Base-by-base conservation (phyloP, 1,140 invertebrate genomes). In the Coptotermes formosanus region DNA sequence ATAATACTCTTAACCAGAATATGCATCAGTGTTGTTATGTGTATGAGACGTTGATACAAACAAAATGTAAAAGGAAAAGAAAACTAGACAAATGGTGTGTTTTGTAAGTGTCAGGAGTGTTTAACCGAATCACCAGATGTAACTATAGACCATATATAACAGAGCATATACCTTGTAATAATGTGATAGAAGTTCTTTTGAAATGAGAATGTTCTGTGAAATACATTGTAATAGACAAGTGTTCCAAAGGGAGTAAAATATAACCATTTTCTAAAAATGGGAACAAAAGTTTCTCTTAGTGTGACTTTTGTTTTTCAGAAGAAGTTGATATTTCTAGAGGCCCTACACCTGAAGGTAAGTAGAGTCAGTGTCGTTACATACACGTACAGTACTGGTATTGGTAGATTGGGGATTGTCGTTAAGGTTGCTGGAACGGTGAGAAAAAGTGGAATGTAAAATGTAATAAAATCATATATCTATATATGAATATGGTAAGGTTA, bases 51-150 rank as follows among this genome's bases (percentile, higher is more conserved):
- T 75, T 75, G 64, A 75, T 75, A 75, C n/a, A 30, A 75, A 75
- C 19, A 75, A 75, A 16, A 64, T 59, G 14, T 19, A 64, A 64
- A 64, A 9, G 59, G 59, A 21, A 64, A 64, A 64, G 59, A 23
- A 6, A 64, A 23, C 19, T 8, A 64, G 59, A 64, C 59, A 64
- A 64, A 64, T 23, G 7, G 59, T 75, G n/a, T 75, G 64, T 75
- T 75, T 75, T 75, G 19, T 75, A 75, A 75, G n/a, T 75, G 64
- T 75, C 64, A 75, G n/a, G 64, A 75, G n/a, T 75, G 64, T 75
- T 64, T 75, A n/a, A 25, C n/a, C n/a, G 64, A 75, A 75, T 25
- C 64, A 75, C 7, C 25, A 75, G 30, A 75, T n/a, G n/a, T 75
- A 75, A 75, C 3, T 75, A 75, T 75, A 75, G 64, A 75, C 7